Conservation (phyloP, 2,113 vertebrate genomes). For the Lathamus discolor region DNA sequence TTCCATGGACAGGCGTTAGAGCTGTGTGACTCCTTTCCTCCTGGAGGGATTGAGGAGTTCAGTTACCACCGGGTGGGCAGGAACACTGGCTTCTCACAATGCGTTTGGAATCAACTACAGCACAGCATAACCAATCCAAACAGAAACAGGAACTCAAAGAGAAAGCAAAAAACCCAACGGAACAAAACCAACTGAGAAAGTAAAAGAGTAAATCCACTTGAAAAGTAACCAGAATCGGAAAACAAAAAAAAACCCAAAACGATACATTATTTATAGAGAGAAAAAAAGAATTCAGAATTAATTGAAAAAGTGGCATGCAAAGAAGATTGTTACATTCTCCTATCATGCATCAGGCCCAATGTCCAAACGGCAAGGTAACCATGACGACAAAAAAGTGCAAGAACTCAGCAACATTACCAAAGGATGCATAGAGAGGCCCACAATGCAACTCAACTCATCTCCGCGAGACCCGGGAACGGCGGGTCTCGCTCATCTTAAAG, state of each 20-base stretch:
- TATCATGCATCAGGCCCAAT: conserved; percentile 93
- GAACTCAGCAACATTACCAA: conserved; percentile 97
- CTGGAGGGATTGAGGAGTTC: conserved; percentile 50
- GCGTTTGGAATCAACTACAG: conserved; percentile 72
- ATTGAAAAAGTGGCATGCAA: conserved; percentile 88
- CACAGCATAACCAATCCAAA: conserved; percentile 75
- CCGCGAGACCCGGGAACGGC: conserved; percentile 84
- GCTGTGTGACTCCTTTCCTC: conserved; percentile 72
- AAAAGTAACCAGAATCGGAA: not conserved
- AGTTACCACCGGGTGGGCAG: conserved; percentile 71
- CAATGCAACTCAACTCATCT: conserved; percentile 91
- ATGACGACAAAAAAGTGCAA: conserved; percentile 92
- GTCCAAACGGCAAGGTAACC: conserved; percentile 88
- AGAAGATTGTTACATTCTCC: conserved; percentile 92
- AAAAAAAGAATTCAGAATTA: conserved; percentile 35
- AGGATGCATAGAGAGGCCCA: conserved; percentile 97
- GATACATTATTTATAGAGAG: not conserved
- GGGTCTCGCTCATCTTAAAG: conserved; percentile 77
- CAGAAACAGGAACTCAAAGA: conserved; percentile 68
- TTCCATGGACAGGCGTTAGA: conserved; percentile 68
- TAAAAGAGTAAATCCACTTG: conserved; percentile 39
- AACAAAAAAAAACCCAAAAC: not conserved
- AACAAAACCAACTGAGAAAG: conserved; percentile 34
- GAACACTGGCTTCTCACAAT: conserved; percentile 85
- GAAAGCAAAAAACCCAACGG: conserved; percentile 69